Evolutionary conservation across 2,113 vertebrate genomes (phyloP), one percentile per base, ranked within the genome.

Genomic region (Siphamia tubifer): DNA sequence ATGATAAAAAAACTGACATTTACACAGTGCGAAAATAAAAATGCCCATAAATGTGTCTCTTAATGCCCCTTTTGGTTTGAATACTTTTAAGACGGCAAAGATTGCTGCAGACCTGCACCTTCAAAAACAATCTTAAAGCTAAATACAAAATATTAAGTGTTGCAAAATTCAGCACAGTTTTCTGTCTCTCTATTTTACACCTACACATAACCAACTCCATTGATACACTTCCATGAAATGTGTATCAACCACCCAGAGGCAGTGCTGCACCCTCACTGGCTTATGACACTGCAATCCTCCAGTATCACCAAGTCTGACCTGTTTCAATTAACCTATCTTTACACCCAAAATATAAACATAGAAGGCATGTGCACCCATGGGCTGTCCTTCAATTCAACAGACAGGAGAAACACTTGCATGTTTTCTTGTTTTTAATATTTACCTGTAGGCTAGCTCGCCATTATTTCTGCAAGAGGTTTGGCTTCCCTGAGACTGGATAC

Each of bases 371-470:
- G 16, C 12, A 39, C 44, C 53, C 4, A 5, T 42, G 40, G 45
- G 15, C 11, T 64, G 52, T 32, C 51, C 38, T 6, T 10, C 8
- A 27, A 20, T 12, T n/a, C 16, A 10, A 45, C 58, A 25, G 5
- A 40, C 65, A 58, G 6, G 8, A 31, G 53, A 56, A 54, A 16
- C 19, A 28, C 45, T 24, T 54, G 30, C 43, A 49, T 5, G 38
- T 62, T 25, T 35, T 25, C 5, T 25, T 23, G 5, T 60, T 34
- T 57, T 17, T 19, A 51, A 63, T 57, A 77, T 71, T 70, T 70
- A 89, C 87, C 86, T 86, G 76, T 38, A 48, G 70, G 48, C 36
- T 45, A 55, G 57, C 52, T 49, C 65, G 15, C 72, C 64, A 3
- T 68, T 57, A 34, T 63, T 28, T 44, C 66, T 40, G 74, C 42